Percentiles rank a stretch among this genome's conserved stretches.
These are phyloP conservation scores for Drosophila neotestacea DNA, from an alignment of 2,888 invertebrate species.

Conservation along the genomic window DNA sequence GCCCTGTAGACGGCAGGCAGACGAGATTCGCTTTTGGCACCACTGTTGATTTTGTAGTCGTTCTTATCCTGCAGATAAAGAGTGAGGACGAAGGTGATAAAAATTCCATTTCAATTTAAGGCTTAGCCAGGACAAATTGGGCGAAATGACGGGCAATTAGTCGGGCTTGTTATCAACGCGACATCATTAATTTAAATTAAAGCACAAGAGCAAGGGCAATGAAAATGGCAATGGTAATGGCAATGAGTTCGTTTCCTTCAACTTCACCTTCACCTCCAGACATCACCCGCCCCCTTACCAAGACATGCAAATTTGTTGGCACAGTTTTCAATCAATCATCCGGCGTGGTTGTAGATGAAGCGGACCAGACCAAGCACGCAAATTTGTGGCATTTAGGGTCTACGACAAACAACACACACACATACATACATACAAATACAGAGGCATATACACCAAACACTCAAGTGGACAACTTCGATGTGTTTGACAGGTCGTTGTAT, in stretches of 20 bases:
- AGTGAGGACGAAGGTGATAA: constrained; percentile 25
- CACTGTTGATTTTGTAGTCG: constrained; percentile 85
- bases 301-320: constrained; percentile 72
- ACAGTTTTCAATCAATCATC: constrained; percentile 77
- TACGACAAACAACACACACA: constrained; percentile 60
- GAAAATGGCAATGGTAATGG: constrained; percentile 13
- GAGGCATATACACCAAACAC: constrained; percentile 30
- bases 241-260: neutral
- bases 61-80: constrained; percentile 82
- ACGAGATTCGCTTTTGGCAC: constrained; percentile 88
- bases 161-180: constrained; percentile 72
- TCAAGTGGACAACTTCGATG: constrained; percentile 54
- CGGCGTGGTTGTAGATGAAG: constrained; percentile 28
- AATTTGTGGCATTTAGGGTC: constrained; percentile 78
- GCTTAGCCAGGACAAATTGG: constrained; percentile 66
- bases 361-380: constrained; percentile 66
- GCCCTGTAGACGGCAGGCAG: constrained; percentile 91
- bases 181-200: constrained; percentile 80
- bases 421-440: constrained; percentile 4
- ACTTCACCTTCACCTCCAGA: neutral
- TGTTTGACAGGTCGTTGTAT: constrained; percentile 65
- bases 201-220: constrained; percentile 39
- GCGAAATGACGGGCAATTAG: constrained; percentile 70
- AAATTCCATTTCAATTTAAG: constrained; percentile 65
- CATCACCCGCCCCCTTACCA: constrained; percentile 20